Evolutionary conservation across 37 sponge, comb jelly and placozoan species (phyloP), one percentile per base, ranked within the genome.

Genomic region (Crambe crambe): DNA sequence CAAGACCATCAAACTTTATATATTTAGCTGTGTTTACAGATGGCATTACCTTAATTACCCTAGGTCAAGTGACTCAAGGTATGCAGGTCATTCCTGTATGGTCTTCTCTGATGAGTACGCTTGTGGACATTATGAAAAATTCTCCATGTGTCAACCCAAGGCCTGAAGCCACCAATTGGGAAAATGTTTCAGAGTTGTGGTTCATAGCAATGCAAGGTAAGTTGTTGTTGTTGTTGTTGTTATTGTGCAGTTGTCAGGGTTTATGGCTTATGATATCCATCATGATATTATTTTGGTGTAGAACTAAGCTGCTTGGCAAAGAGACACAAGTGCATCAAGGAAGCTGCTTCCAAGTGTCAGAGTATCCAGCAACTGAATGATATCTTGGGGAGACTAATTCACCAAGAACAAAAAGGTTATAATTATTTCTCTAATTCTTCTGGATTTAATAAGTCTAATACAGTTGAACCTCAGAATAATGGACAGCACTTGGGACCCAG

Each of bases 121-220:
- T 74, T 1, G 18, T 74, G 31, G 18, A 51, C 15, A 3, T 30
- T 6, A 29, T 74, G 34, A 43, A 56, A 26, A 1, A 15, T 47
- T 47, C 10, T 12, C 51, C 51, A 47, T 47, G 12, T 12, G 12
- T 47, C 12, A 47, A 47, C 12, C 12, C 51, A 6, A 47, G 51
- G 6, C 10, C 6, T 47, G 34, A 12, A 51, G 31, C 34, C 34
- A 23, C 12, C 5, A 21, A 37, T 23, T 76, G 76, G 76, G 26
- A 32, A 21, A 61, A 76, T 2, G 31, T 80, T 3, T 57, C 80
- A 54, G 80, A 80, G 70, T 68, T 80, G 1, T 80, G 80, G 80
- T 67, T 44, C 47, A 47, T 80, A 21, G 18, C 80, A 36, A 37
- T 80, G 70, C 67, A 67, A 68, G 80, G 80, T 80, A 30, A 21